Conservation (phyloP, 2,888 invertebrate species). For the Erebia ligea region DNA sequence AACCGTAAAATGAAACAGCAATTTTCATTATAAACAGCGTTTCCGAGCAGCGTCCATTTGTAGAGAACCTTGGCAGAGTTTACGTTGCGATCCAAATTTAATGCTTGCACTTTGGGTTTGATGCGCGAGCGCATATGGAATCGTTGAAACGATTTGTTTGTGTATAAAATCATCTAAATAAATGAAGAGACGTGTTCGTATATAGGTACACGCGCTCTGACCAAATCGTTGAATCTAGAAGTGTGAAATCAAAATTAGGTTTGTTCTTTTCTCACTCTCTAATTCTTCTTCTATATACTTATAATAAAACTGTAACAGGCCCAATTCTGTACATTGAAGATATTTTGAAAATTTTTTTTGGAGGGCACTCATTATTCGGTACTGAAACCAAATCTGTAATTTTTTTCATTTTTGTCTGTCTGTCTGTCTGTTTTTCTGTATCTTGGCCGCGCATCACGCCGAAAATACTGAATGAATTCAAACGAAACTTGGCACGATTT, state of each 20-base stretch:
- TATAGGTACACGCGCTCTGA: background rate
- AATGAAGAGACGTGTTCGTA: background rate
- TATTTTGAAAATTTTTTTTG: too few species aligned
- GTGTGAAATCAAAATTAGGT: background rate
- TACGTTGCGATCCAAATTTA: slow-evolving; percentile 61
- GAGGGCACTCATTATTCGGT: too few species aligned
- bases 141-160: slow-evolving; percentile 3
- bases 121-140: slow-evolving; percentile 47
- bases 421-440: too few species aligned
- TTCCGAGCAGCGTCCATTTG: slow-evolving; percentile 39
- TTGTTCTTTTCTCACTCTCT: too few species aligned
- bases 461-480: too few species aligned
- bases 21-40: slow-evolving; percentile 27
- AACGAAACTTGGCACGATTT: too few species aligned
- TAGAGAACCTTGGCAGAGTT: slow-evolving; percentile 61
- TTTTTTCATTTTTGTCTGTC: too few species aligned
- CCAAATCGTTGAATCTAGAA: background rate
- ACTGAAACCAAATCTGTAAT: too few species aligned
- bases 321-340: too few species aligned
- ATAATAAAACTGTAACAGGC: too few species aligned
- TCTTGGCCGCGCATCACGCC: too few species aligned
- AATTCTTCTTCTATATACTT: too few species aligned
- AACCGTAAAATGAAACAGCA: slow-evolving; percentile 28
- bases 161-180: background rate
- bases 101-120: slow-evolving; percentile 56